These are phyloP conservation scores for Elgaria multicarinata DNA, from an alignment of 2,113 vertebrate species.

Conservation along the genomic window DNA sequence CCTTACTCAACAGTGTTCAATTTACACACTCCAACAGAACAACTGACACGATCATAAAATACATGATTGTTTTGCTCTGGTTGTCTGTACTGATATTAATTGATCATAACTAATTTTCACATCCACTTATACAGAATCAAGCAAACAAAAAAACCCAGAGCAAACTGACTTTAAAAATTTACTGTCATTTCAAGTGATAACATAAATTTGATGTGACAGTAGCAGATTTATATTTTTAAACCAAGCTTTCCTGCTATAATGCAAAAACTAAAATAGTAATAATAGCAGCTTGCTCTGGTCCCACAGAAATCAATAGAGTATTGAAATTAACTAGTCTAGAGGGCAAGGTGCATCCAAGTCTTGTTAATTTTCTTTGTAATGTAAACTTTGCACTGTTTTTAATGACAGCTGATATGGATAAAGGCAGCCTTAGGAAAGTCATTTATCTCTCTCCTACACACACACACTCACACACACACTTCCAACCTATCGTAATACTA, in stretches of 20 bases:
- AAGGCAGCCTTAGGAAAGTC: neutral
- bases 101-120: neutral
- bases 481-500: neutral
- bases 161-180: neutral
- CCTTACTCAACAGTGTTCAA: neutral
- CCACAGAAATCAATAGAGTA: neutral
- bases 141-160: neutral
- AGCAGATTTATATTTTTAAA: neutral
- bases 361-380: neutral
- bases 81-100: neutral
- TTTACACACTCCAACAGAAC: neutral
- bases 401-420: neutral
- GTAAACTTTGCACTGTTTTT: neutral
- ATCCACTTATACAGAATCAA: neutral
- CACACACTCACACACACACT: no score
- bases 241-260: neutral
- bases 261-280: no score
- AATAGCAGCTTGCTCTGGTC: neutral
- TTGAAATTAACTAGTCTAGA: neutral
- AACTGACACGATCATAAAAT: neutral
- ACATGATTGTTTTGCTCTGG: neutral
- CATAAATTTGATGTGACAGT: neutral
- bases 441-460: neutral
- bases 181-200: neutral
- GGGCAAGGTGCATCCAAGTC: neutral